Evolutionary conservation across 64 coral and sea anemone species (phyloP), one percentile per base, ranked within the genome.

Genomic region (Orbicella faveolata): DNA sequence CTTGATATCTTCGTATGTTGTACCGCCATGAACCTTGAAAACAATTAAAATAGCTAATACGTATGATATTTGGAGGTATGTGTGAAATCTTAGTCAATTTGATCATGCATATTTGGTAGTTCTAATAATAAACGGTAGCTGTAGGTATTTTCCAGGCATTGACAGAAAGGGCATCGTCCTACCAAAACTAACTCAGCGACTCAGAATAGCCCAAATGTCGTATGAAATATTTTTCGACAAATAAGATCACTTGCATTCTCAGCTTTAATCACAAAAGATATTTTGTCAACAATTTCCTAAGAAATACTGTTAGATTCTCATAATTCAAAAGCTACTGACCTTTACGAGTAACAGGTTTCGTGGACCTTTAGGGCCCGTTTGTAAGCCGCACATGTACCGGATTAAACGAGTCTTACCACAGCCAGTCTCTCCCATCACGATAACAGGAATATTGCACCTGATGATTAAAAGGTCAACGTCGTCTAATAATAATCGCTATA

Each of bases 21-120:
- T 94, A 23, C 92, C 93, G 48, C 93, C 93, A 21, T 94, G 93
- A 74, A 94, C 93, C 93, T 94, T 36, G 18, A 26, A 80, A 63
- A 39, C 1, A 84, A 59, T 14, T 10, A 59, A 59, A 59, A 59
- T 59, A 16, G 12, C 15, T 59, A 14, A 59, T 1, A 59, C 1
- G 55, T 59, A 12, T 2, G 2, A 30, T 23, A 11, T 9, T 23
- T 16, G 21, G 12, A 17, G 20, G 21, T 70, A n/a, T 6, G 1
- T 86, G 30, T 6, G 44, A 48, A 48, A 48, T 48, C 44, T 48
- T 30, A 30, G 30, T 30, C 30, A 30, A 30, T 30, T 30, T 30
- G 30, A 30, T 30, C 30, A 30, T 30, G 7, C 44, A 4, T 48
- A 6, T 6, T 6, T 48, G 44, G 44, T 48, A 48, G 44, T 48